A percentile compares a stretch with the other conserved stretches of the same genome.
These are phyloP conservation scores for Florisuga fusca DNA, from an alignment of 2,797 vertebrate species.

Conservation along the genomic window DNA sequence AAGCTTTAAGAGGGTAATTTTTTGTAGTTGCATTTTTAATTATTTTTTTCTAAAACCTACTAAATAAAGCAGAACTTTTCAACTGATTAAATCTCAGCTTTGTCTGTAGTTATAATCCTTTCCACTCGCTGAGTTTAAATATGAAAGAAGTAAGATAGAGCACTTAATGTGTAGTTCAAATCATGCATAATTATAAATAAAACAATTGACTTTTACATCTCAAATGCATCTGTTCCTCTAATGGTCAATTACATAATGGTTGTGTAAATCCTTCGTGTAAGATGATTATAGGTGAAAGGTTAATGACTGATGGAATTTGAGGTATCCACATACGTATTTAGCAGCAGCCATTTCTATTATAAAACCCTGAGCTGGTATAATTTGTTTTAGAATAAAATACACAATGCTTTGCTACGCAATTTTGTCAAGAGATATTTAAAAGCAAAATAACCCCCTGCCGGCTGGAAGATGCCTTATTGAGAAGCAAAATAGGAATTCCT, in stretches of 20 bases:
- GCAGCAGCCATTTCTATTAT: background rate
- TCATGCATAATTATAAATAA: conserved; percentile 22
- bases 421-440: background rate
- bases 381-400: background rate
- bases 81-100: background rate
- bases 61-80: background rate
- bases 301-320: conserved; percentile 62
- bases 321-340: conserved; percentile 46
- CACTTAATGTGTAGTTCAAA: background rate
- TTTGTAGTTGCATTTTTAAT: background rate
- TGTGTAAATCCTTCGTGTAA: conserved; percentile 67
- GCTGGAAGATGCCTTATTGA: background rate
- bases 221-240: conserved; percentile 55
- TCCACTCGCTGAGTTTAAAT: background rate
- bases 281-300: conserved; percentile 76
- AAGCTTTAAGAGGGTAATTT: background rate
- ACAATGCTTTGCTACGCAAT: background rate
- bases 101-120: background rate
- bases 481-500: background rate
- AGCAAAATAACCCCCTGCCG: background rate
- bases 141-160: background rate
- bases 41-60: background rate
- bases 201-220: conserved; percentile 59
- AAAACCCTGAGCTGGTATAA: background rate
- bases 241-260: conserved; percentile 73